phyloP scores from a whole-genome alignment of 37 sponge, comb jelly and placozoan species.

The Axinella damicornis region DNA sequence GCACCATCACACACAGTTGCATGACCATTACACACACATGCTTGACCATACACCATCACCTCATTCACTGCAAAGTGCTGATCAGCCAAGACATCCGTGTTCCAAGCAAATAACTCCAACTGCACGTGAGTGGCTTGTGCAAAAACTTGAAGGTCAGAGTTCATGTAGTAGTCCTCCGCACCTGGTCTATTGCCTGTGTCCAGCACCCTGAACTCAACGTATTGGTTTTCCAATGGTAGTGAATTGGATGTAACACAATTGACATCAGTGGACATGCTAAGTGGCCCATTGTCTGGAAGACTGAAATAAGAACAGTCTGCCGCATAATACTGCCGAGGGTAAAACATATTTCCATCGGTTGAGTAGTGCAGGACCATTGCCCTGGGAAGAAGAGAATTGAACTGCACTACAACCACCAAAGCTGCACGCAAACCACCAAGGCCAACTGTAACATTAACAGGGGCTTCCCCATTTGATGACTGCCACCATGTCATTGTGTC shows the following conservation, averaged over 20 bases:
- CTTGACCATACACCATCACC: constrained; percentile 53
- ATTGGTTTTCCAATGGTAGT: constrained; percentile 25
- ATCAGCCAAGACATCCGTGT: constrained; percentile 12
- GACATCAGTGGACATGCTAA: constrained; percentile 65
- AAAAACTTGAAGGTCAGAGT: constrained; percentile 42
- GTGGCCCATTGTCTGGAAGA: constrained; percentile 45
- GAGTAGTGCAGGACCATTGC: constrained; percentile 74
- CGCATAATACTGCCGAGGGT: constrained; percentile 82
- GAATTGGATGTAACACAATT: constrained; percentile 63
- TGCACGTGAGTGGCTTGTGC: constrained; percentile 59
- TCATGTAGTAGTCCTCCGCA: constrained; percentile 10
- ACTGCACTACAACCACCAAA: constrained; percentile 43
- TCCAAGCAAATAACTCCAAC: constrained; percentile 58
- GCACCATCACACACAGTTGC: constrained; percentile 47
- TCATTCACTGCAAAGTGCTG: constrained; percentile 73
- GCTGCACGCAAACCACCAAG: constrained; percentile 64
- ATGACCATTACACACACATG: constrained; percentile 86
- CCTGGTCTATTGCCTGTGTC: constrained; percentile 54
- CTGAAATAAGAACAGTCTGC: constrained; percentile 69
- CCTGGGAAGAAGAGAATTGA: constrained; percentile 59
- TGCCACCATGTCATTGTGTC: constrained; percentile 77
- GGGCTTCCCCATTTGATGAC: constrained; percentile 40
- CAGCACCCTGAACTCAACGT: constrained; percentile 53
- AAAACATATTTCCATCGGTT: constrained; percentile 58
- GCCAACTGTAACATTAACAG: constrained; percentile 67